Evolutionary conservation across 2,797 vertebrate genomes (phyloP), one percentile per base, ranked within the genome.

Genomic region (Esox masquinongy): DNA sequence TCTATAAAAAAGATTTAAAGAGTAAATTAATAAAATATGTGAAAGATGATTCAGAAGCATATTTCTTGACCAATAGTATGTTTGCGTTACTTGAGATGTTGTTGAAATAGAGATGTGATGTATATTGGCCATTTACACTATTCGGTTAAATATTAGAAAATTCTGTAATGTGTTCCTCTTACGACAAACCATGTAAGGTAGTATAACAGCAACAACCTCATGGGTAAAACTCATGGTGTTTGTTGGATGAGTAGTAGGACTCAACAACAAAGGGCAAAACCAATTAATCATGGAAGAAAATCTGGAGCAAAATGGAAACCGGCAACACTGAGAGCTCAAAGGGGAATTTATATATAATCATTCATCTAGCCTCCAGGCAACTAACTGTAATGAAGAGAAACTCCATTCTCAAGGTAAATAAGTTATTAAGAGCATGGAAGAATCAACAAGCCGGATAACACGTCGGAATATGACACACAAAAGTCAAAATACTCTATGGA

Each of bases 401-500:
- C 64, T 67, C 64, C 31, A 67, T 14, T 31, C 16, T 66, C 5
- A 4, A 5, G 34, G 64, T 67, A 29, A 67, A 67, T 67, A 17
- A 29, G 64, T 67, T 66, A 66, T 66, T 67, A 67, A 67, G 64
- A 36, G 56, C 22, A 24, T 61, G 22, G 56, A 26, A 2, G 56
- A 22, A 26, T 24, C 22, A 61, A 61, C 22, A 24, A 12, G 9
- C 22, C 24, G 9, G 22, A 61, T 11, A 61, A 61, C 56, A 61
- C 22, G 22, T 17, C 11, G 22, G 56, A 67, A 67, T 67, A 29
- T 6, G 11, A 66, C 63, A 51, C 50, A 64, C 15, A 66, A 66
- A 66, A 66, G 64, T 66, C 24, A 15, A 34, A 31, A 19, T 34
- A 67, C 26, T 14, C 11, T 14, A 64, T 31, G 22, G 15, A 64